phyloP scores from a whole-genome alignment of 2,797 vertebrate species.

The Sebastes steindachneri region DNA sequence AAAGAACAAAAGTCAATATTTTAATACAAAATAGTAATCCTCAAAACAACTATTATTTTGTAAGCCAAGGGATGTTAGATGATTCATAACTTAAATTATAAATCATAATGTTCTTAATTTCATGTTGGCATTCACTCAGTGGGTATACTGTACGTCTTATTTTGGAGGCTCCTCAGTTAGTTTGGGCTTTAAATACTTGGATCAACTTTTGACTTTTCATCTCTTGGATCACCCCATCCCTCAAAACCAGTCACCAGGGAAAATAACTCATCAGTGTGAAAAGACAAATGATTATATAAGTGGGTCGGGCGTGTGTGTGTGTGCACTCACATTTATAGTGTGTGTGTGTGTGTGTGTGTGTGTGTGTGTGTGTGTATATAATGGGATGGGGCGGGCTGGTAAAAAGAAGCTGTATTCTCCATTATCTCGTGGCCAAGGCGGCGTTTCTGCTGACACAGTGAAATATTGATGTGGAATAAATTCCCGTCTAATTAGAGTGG shows the following conservation, averaged over 20 bases:
- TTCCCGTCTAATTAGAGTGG: conserved; percentile 79
- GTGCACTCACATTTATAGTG: not conserved
- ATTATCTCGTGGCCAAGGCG: conserved; percentile 53
- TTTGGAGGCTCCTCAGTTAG: not conserved
- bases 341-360: not conserved
- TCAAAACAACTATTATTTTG: not conserved
- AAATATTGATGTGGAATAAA: conserved; percentile 82
- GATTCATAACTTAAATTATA: not conserved
- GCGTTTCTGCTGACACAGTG: conserved; percentile 76
- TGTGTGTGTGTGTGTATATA: not conserved
- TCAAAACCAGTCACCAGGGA: conserved; percentile 32
- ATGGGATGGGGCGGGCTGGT: not conserved
- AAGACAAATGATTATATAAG: conserved; percentile 45
- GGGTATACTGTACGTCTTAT: not conserved
- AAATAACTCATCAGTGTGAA: conserved; percentile 34
- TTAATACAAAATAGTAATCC: not conserved
- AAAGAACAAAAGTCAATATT: not conserved
- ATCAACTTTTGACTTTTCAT: conserved; percentile 42
- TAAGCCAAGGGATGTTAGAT: not conserved
- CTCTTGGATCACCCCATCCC: conserved; percentile 10
- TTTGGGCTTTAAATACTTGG: not conserved
- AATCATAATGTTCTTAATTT: not conserved
- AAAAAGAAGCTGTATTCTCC: conserved; percentile 30
- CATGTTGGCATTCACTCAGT: not conserved
- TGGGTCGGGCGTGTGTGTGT: conserved; percentile 6